These are phyloP conservation scores for Syrmaticus mikado DNA, from an alignment of 2,113 vertebrate genomes.

Conservation along the genomic window DNA sequence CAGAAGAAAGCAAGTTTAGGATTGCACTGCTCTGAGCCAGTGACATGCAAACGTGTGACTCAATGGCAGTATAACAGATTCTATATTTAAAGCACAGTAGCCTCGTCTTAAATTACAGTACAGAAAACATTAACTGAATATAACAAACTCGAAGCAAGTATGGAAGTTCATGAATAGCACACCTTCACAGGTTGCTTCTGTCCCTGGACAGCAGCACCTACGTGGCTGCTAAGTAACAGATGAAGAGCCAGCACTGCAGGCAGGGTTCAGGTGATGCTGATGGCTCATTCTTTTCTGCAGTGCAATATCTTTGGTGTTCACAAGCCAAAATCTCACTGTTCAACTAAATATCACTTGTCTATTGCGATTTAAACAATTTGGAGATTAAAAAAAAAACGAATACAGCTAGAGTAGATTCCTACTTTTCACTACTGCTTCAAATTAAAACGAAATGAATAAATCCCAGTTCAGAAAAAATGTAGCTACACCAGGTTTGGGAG, in stretches of 20 bases:
- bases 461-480: not conserved
- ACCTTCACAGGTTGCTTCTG: not conserved
- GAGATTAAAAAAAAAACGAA: not conserved
- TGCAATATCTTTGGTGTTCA: not conserved
- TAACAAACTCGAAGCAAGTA: not conserved
- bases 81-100: conserved; percentile 33
- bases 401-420: not conserved
- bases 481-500: not conserved
- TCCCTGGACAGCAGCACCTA: not conserved
- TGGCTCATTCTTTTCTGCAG: not conserved
- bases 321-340: not conserved
- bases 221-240: not conserved
- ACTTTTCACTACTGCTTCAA: not conserved
- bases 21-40: conserved; percentile 3
- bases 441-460: not conserved
- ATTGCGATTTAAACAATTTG: not conserved
- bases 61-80: not conserved
- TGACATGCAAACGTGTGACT: not conserved
- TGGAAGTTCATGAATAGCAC: not conserved
- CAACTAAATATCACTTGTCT: not conserved
- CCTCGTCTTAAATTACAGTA: not conserved
- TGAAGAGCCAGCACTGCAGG: rapidly evolving
- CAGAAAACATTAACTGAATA: not conserved
- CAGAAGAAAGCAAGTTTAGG: not conserved
- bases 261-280: not conserved